Base-by-base conservation (phyloP, 2,113 vertebrate genomes). In the Onychorhynchus coronatus region DNA sequence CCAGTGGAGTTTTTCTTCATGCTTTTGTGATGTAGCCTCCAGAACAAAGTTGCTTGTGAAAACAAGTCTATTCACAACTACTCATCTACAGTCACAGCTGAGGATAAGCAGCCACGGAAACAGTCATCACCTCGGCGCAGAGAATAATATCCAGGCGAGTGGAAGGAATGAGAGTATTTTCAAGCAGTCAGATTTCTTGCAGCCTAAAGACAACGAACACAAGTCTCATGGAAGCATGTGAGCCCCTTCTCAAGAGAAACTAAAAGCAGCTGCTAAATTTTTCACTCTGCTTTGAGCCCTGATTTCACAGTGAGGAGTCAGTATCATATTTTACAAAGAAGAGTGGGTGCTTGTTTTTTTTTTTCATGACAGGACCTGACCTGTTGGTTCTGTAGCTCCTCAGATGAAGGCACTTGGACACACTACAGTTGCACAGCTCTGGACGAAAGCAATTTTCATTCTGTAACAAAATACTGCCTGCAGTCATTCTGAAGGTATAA, bases 191-290 rank as follows among this genome's bases (percentile, higher is more conserved):
- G 70, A 73, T 95, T 96, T 93, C 74, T 92, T 63, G 14, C 37
- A 92, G 78, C 55, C 63, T 75, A 92, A 93, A 85, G 31, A 83
- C 58, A 90, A 42, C 16, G 47, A 78, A 56, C 37, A 49, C 39
- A 85, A 88, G 42, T 4, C 56, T 75, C 21, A 6, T 7, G 37
- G 50, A 91, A 74, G 50, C 62, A 87, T 68, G 44, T 50, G 66
- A 85, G 73, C 73, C 86, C 73, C 85, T 96, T 90, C 76, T 46
- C 80, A 82, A 53, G 47, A 58, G 78, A 94, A 96, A 74, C 41
- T 76, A 31, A 94, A 97, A 95, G 77, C 96, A 97, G 97, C 95
- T 97, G 95, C 78, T 82, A 66, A 33, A 77, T 58, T 83, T 73
- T 63, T 91, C 80, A 93, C 70, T 72, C 41, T 89, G 72, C 68